Evolutionary conservation across 2,888 invertebrate genomes (phyloP).

Genomic region (Tetanocera ferruginea): DNA sequence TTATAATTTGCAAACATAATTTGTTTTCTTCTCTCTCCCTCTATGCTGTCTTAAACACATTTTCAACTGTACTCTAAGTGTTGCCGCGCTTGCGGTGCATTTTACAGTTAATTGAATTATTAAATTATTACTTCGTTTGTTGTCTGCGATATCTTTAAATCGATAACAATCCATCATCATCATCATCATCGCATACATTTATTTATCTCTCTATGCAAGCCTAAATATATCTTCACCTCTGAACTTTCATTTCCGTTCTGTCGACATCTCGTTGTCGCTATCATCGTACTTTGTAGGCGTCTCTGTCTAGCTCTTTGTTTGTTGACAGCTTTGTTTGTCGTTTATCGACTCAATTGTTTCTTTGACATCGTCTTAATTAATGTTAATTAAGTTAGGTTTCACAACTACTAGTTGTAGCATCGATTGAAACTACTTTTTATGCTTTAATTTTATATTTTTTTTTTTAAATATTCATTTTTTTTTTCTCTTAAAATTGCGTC

Average conservation of each 20-base stretch:
- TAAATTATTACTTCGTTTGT: no score
- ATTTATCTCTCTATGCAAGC: neutral
- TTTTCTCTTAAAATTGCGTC: no score
- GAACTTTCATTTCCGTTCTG: constrained; percentile 32
- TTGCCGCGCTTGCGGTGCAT: no score
- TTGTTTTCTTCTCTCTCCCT: no score
- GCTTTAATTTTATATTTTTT: no score
- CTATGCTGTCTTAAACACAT: no score
- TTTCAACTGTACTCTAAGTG: no score
- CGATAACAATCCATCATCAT: neutral
- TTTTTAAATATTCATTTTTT: no score
- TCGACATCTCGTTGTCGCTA: neutral
- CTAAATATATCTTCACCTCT: constrained; percentile 18
- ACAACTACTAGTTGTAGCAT: neutral
- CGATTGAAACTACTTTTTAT: no score
- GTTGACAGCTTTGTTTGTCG: neutral
- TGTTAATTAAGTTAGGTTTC: constrained; percentile 33
- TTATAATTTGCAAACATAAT: no score
- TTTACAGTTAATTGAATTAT: no score
- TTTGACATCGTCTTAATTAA: constrained; percentile 35
- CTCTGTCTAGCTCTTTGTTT: neutral
- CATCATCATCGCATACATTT: neutral
- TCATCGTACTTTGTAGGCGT: neutral
- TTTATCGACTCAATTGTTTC: constrained; percentile 17
- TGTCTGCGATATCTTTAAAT: no score